phyloP scores from a whole-genome alignment of 2,113 vertebrate species.

The Microtus ochrogaster region DNA sequence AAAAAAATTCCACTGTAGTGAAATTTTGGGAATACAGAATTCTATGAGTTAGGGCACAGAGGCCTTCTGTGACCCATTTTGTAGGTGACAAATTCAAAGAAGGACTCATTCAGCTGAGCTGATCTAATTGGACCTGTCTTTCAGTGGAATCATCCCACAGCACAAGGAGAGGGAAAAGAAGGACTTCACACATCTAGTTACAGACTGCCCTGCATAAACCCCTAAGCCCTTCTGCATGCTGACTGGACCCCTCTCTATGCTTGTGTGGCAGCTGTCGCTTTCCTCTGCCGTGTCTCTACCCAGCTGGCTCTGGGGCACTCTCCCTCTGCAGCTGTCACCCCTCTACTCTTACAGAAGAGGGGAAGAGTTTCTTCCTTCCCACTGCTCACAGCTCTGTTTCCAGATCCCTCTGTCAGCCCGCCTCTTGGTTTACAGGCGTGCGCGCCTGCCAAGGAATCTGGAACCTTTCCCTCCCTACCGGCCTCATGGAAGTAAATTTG shows the following conservation, averaged over 20 bases:
- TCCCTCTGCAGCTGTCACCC: neutral
- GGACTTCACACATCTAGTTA: neutral
- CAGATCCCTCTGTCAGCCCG: neutral
- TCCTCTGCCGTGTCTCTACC: neutral
- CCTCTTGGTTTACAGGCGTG: neutral
- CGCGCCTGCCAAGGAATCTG: conserved; percentile 40
- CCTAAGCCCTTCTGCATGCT: neutral
- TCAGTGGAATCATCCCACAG: neutral
- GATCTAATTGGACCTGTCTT: conserved; percentile 14
- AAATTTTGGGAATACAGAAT: conserved; percentile 34
- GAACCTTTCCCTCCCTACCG: conserved; percentile 26
- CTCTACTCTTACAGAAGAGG: neutral
- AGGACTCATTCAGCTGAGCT: conserved; percentile 12
- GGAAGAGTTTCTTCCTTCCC: neutral
- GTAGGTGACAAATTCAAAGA: conserved; percentile 9
- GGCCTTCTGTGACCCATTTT: conserved; percentile 55
- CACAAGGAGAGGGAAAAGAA: neutral
- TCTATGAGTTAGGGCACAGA: conserved; percentile 32
- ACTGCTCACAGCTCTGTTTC: neutral
- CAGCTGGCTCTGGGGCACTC: neutral
- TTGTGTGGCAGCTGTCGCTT: neutral
- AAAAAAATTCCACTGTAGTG: conserved; percentile 39
- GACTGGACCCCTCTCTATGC: neutral
- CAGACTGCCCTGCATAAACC: neutral
- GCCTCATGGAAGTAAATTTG: conserved; percentile 34